These are phyloP conservation scores for Clunio marinus DNA, from an alignment of 2,888 invertebrate species.

Conservation along the genomic window DNA sequence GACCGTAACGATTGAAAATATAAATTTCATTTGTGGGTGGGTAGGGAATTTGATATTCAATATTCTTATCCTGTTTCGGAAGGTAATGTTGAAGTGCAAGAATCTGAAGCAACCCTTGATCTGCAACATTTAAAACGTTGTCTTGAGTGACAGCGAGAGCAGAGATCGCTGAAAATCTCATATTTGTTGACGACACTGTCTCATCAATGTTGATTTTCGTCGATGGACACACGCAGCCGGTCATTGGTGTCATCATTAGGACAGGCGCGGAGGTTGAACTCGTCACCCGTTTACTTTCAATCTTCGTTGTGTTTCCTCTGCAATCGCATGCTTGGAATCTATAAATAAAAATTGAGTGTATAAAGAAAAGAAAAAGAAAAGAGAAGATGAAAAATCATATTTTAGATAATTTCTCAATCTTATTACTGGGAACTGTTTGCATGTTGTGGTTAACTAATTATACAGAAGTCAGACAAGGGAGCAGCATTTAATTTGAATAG, in stretches of 20 bases:
- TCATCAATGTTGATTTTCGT: constrained; percentile 67
- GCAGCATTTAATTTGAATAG: too few species aligned
- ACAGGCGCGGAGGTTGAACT: background rate
- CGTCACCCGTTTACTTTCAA: background rate
- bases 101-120: constrained; percentile 84
- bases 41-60: constrained; percentile 89
- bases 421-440: constrained; percentile 42
- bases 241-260: background rate
- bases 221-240: constrained; percentile 30
- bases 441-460: constrained; percentile 43
- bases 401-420: constrained; percentile 50
- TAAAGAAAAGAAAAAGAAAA: constrained; percentile 44
- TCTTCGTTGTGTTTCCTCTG: constrained; percentile 42
- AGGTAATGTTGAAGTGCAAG: constrained; percentile 81
- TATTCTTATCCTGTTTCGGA: constrained; percentile 80
- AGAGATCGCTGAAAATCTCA: constrained; percentile 81
- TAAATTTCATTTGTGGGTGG: constrained; percentile 91
- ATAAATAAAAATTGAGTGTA: constrained; percentile 37
- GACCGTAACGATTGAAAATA: constrained; percentile 91
- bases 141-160: constrained; percentile 92
- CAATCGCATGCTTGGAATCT: constrained; percentile 52
- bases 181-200: constrained; percentile 83
- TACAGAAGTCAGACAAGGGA: constrained; percentile 48
- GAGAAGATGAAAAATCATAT: constrained; percentile 56
- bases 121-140: constrained; percentile 92